Conservation (phyloP, 2,888 invertebrate genomes). For the Ferdinandea cuprea region DNA sequence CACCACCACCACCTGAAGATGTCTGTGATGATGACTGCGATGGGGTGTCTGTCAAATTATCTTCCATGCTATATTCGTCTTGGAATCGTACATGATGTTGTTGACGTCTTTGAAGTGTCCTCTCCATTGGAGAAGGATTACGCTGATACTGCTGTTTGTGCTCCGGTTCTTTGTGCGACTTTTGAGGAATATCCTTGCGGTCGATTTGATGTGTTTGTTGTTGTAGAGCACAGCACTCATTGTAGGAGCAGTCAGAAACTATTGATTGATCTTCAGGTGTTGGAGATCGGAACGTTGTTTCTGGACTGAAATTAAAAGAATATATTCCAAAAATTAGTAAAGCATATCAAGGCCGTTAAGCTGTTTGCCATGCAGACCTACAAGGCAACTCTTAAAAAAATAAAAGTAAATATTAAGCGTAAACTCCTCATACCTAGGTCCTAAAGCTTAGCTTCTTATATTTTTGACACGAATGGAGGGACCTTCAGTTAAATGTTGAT, state of each 20-base stretch:
- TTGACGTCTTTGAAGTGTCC: conserved; percentile 64
- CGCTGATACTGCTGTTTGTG: conserved; percentile 29
- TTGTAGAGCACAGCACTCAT: conserved; percentile 47
- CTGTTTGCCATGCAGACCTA: no score
- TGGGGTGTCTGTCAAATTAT: conserved; percentile 69
- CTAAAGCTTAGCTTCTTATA: no score
- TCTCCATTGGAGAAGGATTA: conserved; percentile 56
- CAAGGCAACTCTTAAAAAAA: no score
- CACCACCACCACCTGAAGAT: conserved; percentile 63
- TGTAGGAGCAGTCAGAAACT: conserved; percentile 69
- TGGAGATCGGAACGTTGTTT: conserved; percentile 71
- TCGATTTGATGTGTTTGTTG: conserved; percentile 33
- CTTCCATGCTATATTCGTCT: conserved; percentile 62
- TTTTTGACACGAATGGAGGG: no score
- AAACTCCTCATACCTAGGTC: no score
- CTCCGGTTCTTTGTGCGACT: conserved; percentile 27
- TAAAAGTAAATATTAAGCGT: no score
- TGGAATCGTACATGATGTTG: conserved; percentile 70
- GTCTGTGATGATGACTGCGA: conserved; percentile 69
- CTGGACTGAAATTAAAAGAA: conserved; percentile 57
- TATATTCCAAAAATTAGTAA: background rate
- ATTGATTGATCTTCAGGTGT: conserved; percentile 72
- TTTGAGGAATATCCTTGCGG: conserved; percentile 33
- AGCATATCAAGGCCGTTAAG: background rate
- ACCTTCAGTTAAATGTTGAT: no score